Conservation (phyloP, 2,888 invertebrate genomes). For the Dimorphilus gyrociliatus region DNA sequence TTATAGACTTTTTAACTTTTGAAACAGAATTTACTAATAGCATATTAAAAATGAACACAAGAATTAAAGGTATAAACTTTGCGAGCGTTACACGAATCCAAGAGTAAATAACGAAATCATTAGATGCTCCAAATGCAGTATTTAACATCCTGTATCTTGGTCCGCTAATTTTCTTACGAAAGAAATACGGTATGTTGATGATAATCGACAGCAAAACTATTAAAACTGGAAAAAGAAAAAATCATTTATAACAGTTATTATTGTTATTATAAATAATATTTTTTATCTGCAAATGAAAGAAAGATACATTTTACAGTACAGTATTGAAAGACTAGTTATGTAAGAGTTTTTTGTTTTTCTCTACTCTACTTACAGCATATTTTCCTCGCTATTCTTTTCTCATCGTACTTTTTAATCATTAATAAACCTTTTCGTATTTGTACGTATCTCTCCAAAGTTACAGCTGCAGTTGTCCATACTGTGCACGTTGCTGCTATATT, state of each 20-base stretch:
- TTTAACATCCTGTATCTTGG: no score
- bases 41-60: neutral
- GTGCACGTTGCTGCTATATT: constrained; percentile 1
- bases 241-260: no score
- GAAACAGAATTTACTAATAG: constrained; percentile 2
- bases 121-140: neutral
- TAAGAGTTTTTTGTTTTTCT: no score
- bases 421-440: neutral
- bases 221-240: no score
- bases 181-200: no score
- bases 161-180: no score
- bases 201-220: no score
- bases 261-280: no score
- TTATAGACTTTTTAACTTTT: constrained; percentile 1
- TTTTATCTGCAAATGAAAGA: no score
- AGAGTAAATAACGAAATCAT: neutral
- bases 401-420: neutral
- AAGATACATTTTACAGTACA: no score
- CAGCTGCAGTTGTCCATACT: constrained; percentile 1
- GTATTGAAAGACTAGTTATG: no score
- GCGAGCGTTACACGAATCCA: constrained; percentile 1
- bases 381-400: neutral
- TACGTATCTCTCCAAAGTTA: constrained; percentile 1
- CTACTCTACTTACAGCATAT: no score
- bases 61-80: neutral